Percentiles rank a stretch among this genome's conserved stretches.
Evolutionary conservation across 2,797 vertebrate species (phyloP).

Genomic region (Euthynnus affinis): DNA sequence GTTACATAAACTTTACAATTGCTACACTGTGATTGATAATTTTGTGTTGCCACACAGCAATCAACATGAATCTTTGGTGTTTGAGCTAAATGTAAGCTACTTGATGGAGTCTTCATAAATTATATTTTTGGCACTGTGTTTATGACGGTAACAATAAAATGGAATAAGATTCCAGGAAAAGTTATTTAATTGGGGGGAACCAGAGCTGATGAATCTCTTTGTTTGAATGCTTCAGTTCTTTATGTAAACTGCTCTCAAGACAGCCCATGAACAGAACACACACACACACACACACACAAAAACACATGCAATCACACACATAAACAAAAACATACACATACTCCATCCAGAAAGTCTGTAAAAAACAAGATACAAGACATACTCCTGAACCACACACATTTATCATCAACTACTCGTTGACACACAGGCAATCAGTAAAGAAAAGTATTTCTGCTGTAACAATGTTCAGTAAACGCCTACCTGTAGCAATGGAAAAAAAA

Average conservation of each 20-base stretch:
- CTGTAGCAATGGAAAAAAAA: slow-evolving; percentile 29
- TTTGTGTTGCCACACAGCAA: too few species aligned
- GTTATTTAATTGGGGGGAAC: background rate
- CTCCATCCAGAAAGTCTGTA: background rate
- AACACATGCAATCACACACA: background rate
- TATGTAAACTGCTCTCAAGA: background rate
- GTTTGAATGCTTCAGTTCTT: slow-evolving; percentile 1
- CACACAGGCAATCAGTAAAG: slow-evolving; percentile 5
- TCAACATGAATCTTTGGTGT: too few species aligned
- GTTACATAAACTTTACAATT: too few species aligned
- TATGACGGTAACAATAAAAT: too few species aligned
- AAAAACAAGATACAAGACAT: background rate
- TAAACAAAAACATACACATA: background rate
- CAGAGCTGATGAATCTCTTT: background rate
- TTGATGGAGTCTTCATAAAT: too few species aligned
- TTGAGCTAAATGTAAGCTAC: too few species aligned
- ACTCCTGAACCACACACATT: background rate
- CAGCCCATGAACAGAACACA: background rate
- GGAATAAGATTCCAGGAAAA: too few species aligned
- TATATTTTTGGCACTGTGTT: too few species aligned
- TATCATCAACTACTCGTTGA: slow-evolving; percentile 13
- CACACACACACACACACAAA: background rate
- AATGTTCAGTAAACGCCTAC: slow-evolving; percentile 44
- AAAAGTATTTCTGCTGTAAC: slow-evolving; percentile 20
- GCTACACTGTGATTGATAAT: too few species aligned